Evolutionary conservation across 2,888 invertebrate species (phyloP), one percentile per base, ranked within the genome.

Genomic region (Acanthosepion esculentum): DNA sequence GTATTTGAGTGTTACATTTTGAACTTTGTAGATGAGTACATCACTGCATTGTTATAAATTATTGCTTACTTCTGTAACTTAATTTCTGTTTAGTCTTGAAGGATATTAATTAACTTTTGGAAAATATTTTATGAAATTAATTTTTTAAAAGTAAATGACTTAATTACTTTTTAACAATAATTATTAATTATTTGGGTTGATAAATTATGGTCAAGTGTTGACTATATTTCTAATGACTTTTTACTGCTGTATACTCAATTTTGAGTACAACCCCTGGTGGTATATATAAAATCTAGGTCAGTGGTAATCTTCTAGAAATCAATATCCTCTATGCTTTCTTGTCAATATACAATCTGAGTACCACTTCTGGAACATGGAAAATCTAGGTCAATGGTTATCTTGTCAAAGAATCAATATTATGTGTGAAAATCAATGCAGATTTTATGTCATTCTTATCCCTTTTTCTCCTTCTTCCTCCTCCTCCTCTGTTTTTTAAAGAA

Each of bases 231-330:
- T n/a, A 78, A 12, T 78, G n/a, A n/a, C 15, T n/a, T 4, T 33
- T 78, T 78, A 78, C 78, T n/a, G n/a, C n/a, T 78, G 78, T 33
- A n/a, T 78, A 33, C 78, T 78, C 15, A 33, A 78, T n/a, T 78
- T 78, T 78, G 78, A 78, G 78, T 78, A 78, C 78, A 78, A 78
- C n/a, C 18, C 33, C n/a, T 78, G 12, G 33, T 78, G 5, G n/a
- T 78, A 33, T 33, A 78, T 78, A 33, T 78, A 78, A 78, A 78
- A 78, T 78, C 78, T 78, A 78, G 78, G 78, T n/a, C 78, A 78
- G n/a, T 78, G 78, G 78, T 78, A 78, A 78, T 78, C 78, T 78
- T 78, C 78, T 78, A 78, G 78, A 78, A 78, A 78, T 78, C 78
- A 78, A 78, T 78, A 78, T 78, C n/a, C n/a, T n/a, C n/a, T 78